Evolutionary conservation across 1,140 invertebrate genomes (phyloP), one percentile per base, ranked within the genome.

Genomic region (Potamilus streckersoni): DNA sequence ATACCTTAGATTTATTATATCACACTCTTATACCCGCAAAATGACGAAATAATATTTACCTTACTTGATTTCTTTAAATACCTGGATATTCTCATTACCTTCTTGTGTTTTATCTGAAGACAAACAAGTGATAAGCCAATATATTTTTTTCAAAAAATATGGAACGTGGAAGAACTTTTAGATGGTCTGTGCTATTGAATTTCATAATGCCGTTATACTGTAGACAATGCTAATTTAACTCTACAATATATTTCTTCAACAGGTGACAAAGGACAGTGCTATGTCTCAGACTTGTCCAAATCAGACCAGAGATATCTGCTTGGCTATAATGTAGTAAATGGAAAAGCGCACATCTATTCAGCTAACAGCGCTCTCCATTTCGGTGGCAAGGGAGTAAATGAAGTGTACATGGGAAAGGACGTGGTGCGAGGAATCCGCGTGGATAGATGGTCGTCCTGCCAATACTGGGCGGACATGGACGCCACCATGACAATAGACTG

Each of bases 391-490:
- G 55, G 55, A 14, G 55, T 67, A 27, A 67, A 67, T 38, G 65
- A 67, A 49, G 63, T 67, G 19, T 86, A 85, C 59, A 71, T 79
- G 71, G 83, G 83, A 11, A 70, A 59, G 27, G 61, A 74, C 5
- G 73, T 14, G 0, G 67, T 85, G 2, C 78, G 83, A 14, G 85
- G 83, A 0, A 85, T 85, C 31, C 67, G 58, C 1, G 81, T 80
- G 2, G 79, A 85, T 66, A 76, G 74, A 55, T 86, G 85, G 85
- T 56, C 80, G n/a, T 83, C 81, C 0, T 86, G 85, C 69, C 74
- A 80, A 49, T 86, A 83, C 73, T 86, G 83, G 83, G n/a, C 23
- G 4, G 61, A 61, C 19, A 74, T 81, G 66, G 80, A 83, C 66
- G 82, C 83, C 15, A 85, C 85, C 2, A 80, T 82, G 76, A 74